phyloP scores from a whole-genome alignment of 2,888 invertebrate species.

The Drosophila kanekoi region DNA sequence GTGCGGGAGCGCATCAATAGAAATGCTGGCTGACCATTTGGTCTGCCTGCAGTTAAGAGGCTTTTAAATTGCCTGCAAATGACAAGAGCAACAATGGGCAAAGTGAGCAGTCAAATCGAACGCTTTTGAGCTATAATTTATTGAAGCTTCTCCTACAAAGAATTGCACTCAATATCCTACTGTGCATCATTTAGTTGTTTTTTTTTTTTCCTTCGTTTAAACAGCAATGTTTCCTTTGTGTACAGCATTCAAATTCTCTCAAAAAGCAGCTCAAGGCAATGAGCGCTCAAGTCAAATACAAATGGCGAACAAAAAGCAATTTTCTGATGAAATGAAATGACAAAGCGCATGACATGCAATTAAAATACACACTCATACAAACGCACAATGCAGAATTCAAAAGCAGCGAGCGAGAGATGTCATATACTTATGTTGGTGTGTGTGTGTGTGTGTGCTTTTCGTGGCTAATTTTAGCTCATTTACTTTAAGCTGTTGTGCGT shows the following conservation, averaged over 20 bases:
- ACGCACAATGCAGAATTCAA: neutral
- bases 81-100: slow-evolving; percentile 29
- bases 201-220: neutral
- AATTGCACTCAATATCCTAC: neutral
- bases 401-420: slow-evolving; percentile 22
- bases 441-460: slow-evolving; percentile 7
- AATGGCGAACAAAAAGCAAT: slow-evolving; percentile 59
- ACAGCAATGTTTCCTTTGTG: neutral
- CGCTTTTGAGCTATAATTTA: slow-evolving; percentile 6
- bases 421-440: slow-evolving; percentile 23
- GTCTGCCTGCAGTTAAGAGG: slow-evolving; percentile 39
- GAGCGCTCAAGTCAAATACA: slow-evolving; percentile 39
- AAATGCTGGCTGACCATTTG: slow-evolving; percentile 23
- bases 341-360: slow-evolving; percentile 42
- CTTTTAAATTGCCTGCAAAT: slow-evolving; percentile 41
- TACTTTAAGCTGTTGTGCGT: slow-evolving; percentile 18
- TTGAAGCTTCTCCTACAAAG: neutral
- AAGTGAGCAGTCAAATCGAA: slow-evolving; percentile 17
- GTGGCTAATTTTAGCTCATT: slow-evolving; percentile 29
- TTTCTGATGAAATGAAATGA: slow-evolving; percentile 49
- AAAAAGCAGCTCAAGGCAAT: slow-evolving; percentile 8
- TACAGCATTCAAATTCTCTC: slow-evolving; percentile 1
- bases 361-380: slow-evolving; percentile 27
- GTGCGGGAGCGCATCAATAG: slow-evolving; percentile 25
- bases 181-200: neutral